A percentile compares a stretch with the other conserved stretches of the same genome.
Conservation (phyloP, 1,140 invertebrate species). For the Ips nitidus region DNA sequence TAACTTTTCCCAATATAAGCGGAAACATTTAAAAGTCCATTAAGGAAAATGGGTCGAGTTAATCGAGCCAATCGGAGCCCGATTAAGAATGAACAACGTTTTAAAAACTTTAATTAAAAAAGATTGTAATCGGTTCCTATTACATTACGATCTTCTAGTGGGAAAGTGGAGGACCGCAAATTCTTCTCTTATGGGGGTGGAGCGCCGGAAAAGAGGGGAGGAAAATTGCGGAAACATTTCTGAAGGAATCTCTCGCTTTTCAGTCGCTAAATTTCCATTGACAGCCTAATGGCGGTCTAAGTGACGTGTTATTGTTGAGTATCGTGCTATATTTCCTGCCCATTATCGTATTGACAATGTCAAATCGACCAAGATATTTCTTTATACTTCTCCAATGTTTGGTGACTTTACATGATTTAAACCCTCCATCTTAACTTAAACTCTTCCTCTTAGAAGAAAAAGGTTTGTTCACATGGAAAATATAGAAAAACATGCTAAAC, state of each 20-base stretch:
- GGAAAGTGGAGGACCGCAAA: too few relatives aligned
- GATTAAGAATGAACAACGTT: background rate
- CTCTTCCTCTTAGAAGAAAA: too few relatives aligned
- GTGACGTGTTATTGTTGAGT: conserved; percentile 16
- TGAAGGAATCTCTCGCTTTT: background rate
- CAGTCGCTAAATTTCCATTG: conserved; percentile 25
- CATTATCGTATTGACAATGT: background rate
- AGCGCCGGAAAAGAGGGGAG: too few relatives aligned
- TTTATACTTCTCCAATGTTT: too few relatives aligned
- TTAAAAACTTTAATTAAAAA: conserved; percentile 29
- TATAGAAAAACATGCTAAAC: too few relatives aligned
- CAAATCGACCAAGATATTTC: too few relatives aligned
- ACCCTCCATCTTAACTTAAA: too few relatives aligned
- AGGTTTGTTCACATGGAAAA: too few relatives aligned
- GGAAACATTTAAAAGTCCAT: background rate
- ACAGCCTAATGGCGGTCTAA: conserved; percentile 28
- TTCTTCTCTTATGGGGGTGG: too few relatives aligned
- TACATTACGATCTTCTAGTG: too few relatives aligned
- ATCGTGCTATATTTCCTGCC: conserved; percentile 8
- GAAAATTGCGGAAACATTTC: too few relatives aligned
- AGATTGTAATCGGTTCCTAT: conserved; percentile 5
- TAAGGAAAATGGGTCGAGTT: conserved; percentile 1
- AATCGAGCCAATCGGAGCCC: background rate
- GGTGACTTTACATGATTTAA: too few relatives aligned
- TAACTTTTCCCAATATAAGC: background rate